Conservation (phyloP, 2,797 vertebrate genomes). For the Acipenser transmontanus region DNA sequence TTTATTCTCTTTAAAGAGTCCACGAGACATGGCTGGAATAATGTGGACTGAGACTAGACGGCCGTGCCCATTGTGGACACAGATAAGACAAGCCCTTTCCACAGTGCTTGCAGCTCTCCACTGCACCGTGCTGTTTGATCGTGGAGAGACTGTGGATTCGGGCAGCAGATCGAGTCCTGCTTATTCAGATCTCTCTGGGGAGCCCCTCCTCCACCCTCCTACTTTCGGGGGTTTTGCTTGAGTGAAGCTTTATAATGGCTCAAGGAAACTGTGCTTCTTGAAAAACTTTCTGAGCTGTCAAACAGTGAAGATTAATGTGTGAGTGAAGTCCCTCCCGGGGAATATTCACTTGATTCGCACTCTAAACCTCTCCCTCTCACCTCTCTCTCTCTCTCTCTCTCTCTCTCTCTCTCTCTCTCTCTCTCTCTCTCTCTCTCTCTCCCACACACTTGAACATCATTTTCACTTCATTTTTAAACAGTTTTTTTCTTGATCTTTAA, state of each 20-base stretch:
- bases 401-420: slow-evolving; percentile 17
- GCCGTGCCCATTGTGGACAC: too few species aligned
- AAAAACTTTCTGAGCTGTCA: slow-evolving; percentile 70
- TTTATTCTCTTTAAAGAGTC: too few species aligned
- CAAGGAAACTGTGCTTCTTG: slow-evolving; percentile 66
- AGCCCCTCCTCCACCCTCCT: slow-evolving; percentile 34
- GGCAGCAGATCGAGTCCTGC: slow-evolving; percentile 32
- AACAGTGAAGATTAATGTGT: slow-evolving; percentile 66
- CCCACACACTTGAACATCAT: neutral
- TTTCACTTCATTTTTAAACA: too few species aligned
- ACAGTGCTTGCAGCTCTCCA: too few species aligned
- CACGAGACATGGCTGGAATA: too few species aligned
- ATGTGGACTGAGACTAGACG: too few species aligned
- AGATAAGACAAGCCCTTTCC: too few species aligned
- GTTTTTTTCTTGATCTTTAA: too few species aligned
- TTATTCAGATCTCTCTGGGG: slow-evolving; percentile 20
- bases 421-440: slow-evolving; percentile 26
- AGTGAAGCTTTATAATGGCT: slow-evolving; percentile 70
- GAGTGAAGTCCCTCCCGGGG: slow-evolving; percentile 51
- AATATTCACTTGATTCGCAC: slow-evolving; percentile 34
- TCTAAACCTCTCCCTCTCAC: slow-evolving; percentile 17
- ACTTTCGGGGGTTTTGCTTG: slow-evolving; percentile 54
- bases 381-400: slow-evolving; percentile 28
- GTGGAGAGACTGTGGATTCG: slow-evolving; percentile 26
- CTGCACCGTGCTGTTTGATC: too few species aligned